phyloP scores from a whole-genome alignment of 2,797 vertebrate genomes.

The Anguilla obscura region DNA sequence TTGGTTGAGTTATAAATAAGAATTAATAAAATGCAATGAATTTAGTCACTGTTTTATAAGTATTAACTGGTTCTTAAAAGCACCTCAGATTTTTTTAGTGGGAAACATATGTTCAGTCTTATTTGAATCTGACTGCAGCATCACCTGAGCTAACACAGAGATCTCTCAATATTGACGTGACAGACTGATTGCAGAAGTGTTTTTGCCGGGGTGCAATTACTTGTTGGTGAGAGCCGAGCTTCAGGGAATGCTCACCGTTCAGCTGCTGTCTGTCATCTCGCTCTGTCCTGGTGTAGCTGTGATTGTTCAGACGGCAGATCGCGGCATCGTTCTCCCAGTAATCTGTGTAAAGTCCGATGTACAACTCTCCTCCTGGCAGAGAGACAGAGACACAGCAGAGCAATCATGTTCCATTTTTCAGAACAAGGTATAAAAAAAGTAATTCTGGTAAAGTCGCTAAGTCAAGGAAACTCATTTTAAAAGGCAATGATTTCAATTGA shows the following conservation, averaged over 20 bases:
- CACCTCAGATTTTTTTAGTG: neutral
- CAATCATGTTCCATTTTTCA: neutral
- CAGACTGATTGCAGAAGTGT: neutral
- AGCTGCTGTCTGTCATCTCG: slow-evolving; percentile 85
- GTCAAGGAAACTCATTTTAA: neutral
- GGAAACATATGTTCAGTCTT: neutral
- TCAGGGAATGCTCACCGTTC: slow-evolving; percentile 73
- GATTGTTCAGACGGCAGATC: slow-evolving; percentile 80
- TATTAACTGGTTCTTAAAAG: neutral
- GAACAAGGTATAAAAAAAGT: neutral
- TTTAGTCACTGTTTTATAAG: neutral
- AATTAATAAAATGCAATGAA: neutral
- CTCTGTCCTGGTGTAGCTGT: slow-evolving; percentile 85
- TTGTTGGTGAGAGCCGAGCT: neutral
- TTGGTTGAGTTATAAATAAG: neutral
- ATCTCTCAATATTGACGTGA: neutral
- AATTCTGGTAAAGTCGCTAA: neutral
- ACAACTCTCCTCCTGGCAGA: slow-evolving; percentile 82
- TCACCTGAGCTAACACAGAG: neutral
- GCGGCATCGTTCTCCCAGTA: slow-evolving; percentile 95
- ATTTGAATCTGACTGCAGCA: neutral
- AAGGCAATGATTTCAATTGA: neutral
- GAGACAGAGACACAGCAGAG: slow-evolving; percentile 1
- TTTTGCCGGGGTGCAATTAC: neutral
- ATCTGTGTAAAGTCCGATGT: slow-evolving; percentile 89